These are phyloP conservation scores for Otolemur garnettii DNA, from an alignment of 2,113 vertebrate species.

Conservation along the genomic window DNA sequence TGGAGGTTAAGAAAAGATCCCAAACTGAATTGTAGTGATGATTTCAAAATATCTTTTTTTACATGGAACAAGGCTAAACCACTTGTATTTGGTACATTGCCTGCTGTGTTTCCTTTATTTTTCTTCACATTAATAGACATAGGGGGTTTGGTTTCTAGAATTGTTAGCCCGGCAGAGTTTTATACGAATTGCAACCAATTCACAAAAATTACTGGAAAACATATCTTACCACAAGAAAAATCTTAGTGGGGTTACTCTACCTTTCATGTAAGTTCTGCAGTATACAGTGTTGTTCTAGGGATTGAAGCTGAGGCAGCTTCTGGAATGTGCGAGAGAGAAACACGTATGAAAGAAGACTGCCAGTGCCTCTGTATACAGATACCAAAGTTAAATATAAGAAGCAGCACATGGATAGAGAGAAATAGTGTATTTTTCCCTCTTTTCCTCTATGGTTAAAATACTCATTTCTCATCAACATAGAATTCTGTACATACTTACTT, in stretches of 20 bases:
- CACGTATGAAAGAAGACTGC: background rate
- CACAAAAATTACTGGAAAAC: conserved; percentile 42
- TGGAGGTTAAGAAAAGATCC: conserved; percentile 27
- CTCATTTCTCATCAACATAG: background rate
- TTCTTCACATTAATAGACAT: conserved; percentile 45
- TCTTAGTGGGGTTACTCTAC: background rate
- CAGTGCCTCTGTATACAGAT: background rate
- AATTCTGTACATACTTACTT: background rate
- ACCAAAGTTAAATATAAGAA: background rate
- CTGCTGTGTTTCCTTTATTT: conserved; percentile 22
- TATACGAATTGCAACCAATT: conserved; percentile 33
- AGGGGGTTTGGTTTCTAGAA: conserved; percentile 44
- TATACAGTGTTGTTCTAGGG: conserved; percentile 20
- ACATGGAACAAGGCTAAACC: background rate
- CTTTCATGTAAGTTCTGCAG: conserved; percentile 40
- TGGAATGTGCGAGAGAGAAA: conserved; percentile 8
- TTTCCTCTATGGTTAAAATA: background rate
- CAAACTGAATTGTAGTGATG: background rate
- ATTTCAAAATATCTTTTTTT: background rate
- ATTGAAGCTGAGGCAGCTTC: background rate
- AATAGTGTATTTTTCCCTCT: background rate
- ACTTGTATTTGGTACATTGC: background rate
- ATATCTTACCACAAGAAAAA: conserved; percentile 5
- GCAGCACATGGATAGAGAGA: background rate
- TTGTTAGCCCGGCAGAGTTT: conserved; percentile 28